Base-by-base conservation (phyloP, 2,888 invertebrate genomes). In the Dynastes maya region DNA sequence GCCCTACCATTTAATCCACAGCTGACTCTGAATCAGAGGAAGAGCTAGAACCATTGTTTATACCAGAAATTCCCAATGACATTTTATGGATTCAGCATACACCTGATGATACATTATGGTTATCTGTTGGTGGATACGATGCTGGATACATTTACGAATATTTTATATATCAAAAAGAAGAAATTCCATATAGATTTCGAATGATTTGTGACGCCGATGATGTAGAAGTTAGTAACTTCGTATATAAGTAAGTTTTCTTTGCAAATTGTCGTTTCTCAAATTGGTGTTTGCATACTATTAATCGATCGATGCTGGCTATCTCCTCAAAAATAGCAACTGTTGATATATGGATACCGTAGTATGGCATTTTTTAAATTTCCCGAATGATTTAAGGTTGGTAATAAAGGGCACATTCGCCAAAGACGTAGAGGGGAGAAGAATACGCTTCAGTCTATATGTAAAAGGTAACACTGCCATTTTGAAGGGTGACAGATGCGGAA, bases 121-220 rank as follows among this genome's bases (percentile, higher is more conserved):
- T 93, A 0, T 92, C 92, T 0, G 90, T 93, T 89, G 90, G 89
- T 2, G 94, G 92, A 11, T 94, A 90, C 82, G 94, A 94, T 85
- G 91, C 93, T 2, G 94, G 94, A 32, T 94, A 92, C 82, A 89
- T 93, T 80, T 94, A 94, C 83, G 93, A 93, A 86, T 91, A 91
- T 82, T 84, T 85, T 32, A 89, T 91, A 51, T 89, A 89, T 27
- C 86, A 88, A 65, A 86, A 88, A 0, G 89, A 89, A 37, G 82
- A 85, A 32, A 81, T 83, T 70, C 91, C 91, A 0, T 80, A 89
- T 1, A 86, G 84, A 58, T 90, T 89, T 81, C 90, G 89, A 2
- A 82, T 90, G 49, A 89, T 94, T 11, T 84, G 86, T 5, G 91
- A 91, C 79, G 91, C 89, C 0, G 90, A 91, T 80, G 91, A 92